A percentile compares a stretch with the other conserved stretches of the same genome.
phyloP scores from a whole-genome alignment of 2,113 vertebrate species.

The Dasypus novemcinctus region DNA sequence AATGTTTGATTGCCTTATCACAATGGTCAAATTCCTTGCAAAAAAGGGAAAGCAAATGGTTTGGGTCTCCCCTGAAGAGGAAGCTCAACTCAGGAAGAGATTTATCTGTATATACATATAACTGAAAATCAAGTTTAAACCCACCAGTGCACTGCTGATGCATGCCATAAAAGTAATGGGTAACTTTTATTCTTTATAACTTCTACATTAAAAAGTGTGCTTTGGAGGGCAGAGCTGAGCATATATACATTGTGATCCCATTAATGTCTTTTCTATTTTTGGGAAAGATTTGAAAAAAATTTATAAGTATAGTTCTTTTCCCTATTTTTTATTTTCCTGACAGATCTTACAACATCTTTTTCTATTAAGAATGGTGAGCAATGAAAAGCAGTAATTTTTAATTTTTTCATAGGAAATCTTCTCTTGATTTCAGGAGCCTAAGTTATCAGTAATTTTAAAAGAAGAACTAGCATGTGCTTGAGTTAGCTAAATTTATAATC shows the following conservation, averaged over 20 bases:
- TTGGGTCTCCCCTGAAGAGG: constrained; percentile 81
- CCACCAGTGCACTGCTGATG: constrained; percentile 78
- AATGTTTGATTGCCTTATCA: constrained; percentile 84
- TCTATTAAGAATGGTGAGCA: constrained; percentile 66
- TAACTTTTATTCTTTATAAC: constrained; percentile 76
- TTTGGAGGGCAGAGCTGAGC: constrained; percentile 33
- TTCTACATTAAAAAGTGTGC: constrained; percentile 57
- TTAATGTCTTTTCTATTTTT: constrained; percentile 70
- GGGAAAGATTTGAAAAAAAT: constrained; percentile 68
- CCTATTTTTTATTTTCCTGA: constrained; percentile 68
- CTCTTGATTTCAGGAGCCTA: constrained; percentile 61
- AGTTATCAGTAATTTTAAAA: constrained; percentile 25
- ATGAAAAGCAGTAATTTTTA: constrained; percentile 62
- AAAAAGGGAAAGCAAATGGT: constrained; percentile 77
- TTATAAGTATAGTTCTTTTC: constrained; percentile 65
- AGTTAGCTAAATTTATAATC: constrained; percentile 50
- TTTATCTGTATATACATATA: constrained; percentile 73
- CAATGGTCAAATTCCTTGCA: constrained; percentile 81
- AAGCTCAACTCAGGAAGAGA: constrained; percentile 88
- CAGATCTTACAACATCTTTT: constrained; percentile 57
- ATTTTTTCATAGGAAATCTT: constrained; percentile 48
- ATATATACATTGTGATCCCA: constrained; percentile 39
- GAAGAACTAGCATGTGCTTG: constrained; percentile 58
- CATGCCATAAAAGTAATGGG: constrained; percentile 79
- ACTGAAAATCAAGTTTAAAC: constrained; percentile 76